A percentile compares a stretch with the other conserved stretches of the same genome.
Evolutionary conservation across 2,888 invertebrate genomes (phyloP).

Genomic region (Drosophila yooni): DNA sequence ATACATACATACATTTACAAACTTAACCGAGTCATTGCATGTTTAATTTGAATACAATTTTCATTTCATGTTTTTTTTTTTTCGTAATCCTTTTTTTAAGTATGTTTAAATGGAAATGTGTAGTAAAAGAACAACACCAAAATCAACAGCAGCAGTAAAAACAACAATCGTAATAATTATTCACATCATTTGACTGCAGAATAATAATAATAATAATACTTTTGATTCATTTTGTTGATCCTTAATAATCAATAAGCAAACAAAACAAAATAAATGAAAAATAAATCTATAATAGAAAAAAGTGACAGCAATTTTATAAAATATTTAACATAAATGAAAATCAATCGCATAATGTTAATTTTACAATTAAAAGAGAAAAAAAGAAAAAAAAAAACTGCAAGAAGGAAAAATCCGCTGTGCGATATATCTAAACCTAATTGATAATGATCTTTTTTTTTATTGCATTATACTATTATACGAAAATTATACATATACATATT

Average conservation of each 20-base stretch:
- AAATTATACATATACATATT: slow-evolving; percentile 39
- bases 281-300: not conserved
- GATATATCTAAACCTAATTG: slow-evolving; percentile 45
- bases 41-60: slow-evolving; percentile 28
- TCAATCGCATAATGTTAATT: slow-evolving; percentile 47
- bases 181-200: slow-evolving; percentile 25
- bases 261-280: not conserved
- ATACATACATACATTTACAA: slow-evolving; percentile 11
- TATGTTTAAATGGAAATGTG: slow-evolving; percentile 11
- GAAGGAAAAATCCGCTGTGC: slow-evolving; percentile 41
- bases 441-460: slow-evolving; percentile 46
- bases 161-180: too few species aligned
- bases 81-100: slow-evolving; percentile 3
- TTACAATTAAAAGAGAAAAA: slow-evolving; percentile 36
- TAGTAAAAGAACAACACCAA: slow-evolving; percentile 12
- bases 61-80: slow-evolving; percentile 13
- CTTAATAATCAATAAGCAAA: slow-evolving; percentile 18
- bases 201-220: slow-evolving; percentile 3
- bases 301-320: slow-evolving; percentile 17
- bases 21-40: slow-evolving; percentile 32
- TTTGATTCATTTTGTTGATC: slow-evolving; percentile 14
- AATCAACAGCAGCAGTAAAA: slow-evolving; percentile 28
- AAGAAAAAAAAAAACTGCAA: slow-evolving; percentile 25
- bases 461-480: slow-evolving; percentile 57
- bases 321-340: slow-evolving; percentile 20